A percentile compares a stretch with the other conserved stretches of the same genome.
phyloP scores from a whole-genome alignment of 2,888 invertebrate species.

The Heliconius aoede region DNA sequence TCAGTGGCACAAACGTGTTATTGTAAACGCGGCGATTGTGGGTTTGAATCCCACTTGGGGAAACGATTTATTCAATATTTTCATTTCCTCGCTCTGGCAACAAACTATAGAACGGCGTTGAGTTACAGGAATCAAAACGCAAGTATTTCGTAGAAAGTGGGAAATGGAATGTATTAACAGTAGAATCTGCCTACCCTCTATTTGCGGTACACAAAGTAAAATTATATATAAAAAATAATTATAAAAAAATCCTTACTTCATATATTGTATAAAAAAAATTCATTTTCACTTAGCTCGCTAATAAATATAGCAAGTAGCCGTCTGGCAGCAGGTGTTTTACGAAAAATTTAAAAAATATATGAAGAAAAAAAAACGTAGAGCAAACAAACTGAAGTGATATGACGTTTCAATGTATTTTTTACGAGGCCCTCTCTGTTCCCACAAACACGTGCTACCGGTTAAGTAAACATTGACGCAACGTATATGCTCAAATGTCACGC shows the following conservation, averaged over 20 bases:
- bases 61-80: not conserved
- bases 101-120: not conserved
- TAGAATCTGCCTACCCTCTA: no score
- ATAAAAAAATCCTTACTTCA: no score
- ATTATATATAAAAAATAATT: not conserved
- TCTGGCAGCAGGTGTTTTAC: constrained; percentile 58
- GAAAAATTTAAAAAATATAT: constrained; percentile 50
- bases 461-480: constrained; percentile 57
- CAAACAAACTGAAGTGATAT: constrained; percentile 55
- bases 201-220: no score
- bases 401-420: constrained; percentile 56
- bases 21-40: not conserved
- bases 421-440: constrained; percentile 52
- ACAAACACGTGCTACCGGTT: constrained; percentile 69
- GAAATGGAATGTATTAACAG: not conserved
- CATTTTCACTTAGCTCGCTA: constrained; percentile 64
- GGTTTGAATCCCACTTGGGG: not conserved
- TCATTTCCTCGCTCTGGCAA: no score
- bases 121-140: not conserved
- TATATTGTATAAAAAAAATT: no score
- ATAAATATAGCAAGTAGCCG: constrained; percentile 57
- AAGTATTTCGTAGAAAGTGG: not conserved
- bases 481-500: constrained; percentile 58
- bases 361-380: constrained; percentile 46
- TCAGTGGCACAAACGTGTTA: not conserved